These are phyloP conservation scores for Potamarius usumacintae DNA, from an alignment of 2,113 vertebrate genomes.

Conservation along the genomic window DNA sequence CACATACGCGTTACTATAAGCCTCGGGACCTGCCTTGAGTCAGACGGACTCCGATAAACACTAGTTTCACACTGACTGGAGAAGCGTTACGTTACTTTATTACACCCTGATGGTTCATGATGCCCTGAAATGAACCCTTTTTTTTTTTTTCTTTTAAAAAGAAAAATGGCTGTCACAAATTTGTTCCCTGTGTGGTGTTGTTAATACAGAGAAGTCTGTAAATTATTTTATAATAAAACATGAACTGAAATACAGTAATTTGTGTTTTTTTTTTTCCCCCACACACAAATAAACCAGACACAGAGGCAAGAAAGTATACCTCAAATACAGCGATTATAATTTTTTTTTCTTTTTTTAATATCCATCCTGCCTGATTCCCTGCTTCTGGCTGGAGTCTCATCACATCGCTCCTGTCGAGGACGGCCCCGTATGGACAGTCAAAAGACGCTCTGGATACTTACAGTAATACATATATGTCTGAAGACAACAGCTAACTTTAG, in stretches of 20 bases:
- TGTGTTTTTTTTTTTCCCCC: background rate
- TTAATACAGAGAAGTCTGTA: slow-evolving; percentile 19
- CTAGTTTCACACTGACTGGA: background rate
- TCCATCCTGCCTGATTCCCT: too few relatives aligned
- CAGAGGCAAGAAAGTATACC: background rate
- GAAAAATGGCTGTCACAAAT: background rate
- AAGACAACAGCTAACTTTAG: too few relatives aligned
- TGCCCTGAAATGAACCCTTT: background rate
- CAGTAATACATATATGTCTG: too few relatives aligned
- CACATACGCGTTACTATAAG: background rate
- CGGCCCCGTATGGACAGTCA: too few relatives aligned
- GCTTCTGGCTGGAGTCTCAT: too few relatives aligned
- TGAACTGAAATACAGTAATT: background rate
- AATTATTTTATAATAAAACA: slow-evolving; percentile 47
- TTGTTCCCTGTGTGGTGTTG: background rate
- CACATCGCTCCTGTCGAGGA: too few relatives aligned
- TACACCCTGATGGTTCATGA: background rate
- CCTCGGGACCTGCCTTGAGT: background rate
- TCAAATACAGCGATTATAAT: background rate
- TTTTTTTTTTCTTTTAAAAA: background rate
- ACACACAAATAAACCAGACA: background rate
- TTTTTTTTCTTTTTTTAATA: too few relatives aligned
- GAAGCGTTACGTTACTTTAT: background rate
- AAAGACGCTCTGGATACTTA: too few relatives aligned
- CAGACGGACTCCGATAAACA: background rate